Base-by-base conservation (phyloP, 2,888 invertebrate species). In the Cataglyphis albicans region DNA sequence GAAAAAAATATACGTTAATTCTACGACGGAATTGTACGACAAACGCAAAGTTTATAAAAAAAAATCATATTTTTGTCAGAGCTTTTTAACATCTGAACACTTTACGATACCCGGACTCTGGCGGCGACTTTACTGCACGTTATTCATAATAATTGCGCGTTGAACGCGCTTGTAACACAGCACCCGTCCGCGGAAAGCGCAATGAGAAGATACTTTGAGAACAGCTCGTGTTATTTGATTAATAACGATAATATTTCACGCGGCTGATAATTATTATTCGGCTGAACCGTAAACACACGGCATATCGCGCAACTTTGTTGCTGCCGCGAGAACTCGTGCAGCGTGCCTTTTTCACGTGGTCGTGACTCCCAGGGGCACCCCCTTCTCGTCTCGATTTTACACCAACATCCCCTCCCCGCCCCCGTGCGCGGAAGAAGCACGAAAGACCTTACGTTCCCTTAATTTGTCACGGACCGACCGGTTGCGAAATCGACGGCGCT, bases 121-220 rank as follows among this genome's bases (percentile, higher is more conserved):
- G 68, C 25, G 82, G 38, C 52, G 67, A 52, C 68, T 81, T 64
- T 61, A 65, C 67, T 38, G 12, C 52, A 55, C 68, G 65, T 81
- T 81, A 83, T 70, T 80, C 64, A 83, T 81, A 83, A 83, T 83
- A 81, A 83, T 70, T 80, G 81, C 78, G 57, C 59, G 57, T 73
- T 0, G 38, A 38, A 32, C 55, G 3, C 70, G 68, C 76, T 68
- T 41, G 68, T 57, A 41, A 76, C 21, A 21, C 9, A 21, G 52
- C 52, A 65, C 25, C 67, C 65, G 15, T 44, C 25, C 75, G 38
- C 65, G 68, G 21, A 41, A 72, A 67, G 12, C n/a, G 25, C 41
- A 41, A 41, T 10, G 29, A 67, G 21, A 10, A 55, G 68, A 38
- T 35, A 29, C 44, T 59, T 65, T 18, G 32, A 68, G 32, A 21